Percentiles rank a stretch among this genome's conserved stretches.
phyloP scores from a whole-genome alignment of 2,888 invertebrate species.

The Vesta saturnalis region DNA sequence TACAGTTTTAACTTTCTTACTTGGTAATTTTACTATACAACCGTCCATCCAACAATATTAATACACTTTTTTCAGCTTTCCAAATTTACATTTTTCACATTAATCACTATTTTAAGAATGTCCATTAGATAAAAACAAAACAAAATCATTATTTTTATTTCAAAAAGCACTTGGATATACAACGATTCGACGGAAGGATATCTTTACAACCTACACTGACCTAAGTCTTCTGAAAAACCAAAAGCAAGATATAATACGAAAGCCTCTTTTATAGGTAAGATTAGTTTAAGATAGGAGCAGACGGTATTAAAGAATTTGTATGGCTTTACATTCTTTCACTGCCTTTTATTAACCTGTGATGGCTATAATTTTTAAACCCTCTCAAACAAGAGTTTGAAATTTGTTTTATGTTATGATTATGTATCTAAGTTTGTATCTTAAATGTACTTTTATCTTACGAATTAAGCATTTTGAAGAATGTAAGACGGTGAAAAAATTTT shows the following conservation, averaged over 20 bases:
- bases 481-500: no score
- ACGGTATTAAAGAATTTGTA: constrained; percentile 28
- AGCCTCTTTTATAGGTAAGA: constrained; percentile 17
- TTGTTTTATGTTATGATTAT: no score
- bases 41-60: no score
- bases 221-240: constrained; percentile 18
- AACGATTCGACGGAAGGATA: constrained; percentile 19
- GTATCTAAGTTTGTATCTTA: no score
- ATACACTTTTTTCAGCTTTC: no score
- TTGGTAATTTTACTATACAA: not conserved
- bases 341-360: constrained; percentile 1
- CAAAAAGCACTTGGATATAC: constrained; percentile 16
- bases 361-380: not conserved
- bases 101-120: not conserved
- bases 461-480: no score
- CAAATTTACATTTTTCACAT: no score
- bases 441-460: no score
- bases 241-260: constrained; percentile 25
- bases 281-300: constrained; percentile 24
- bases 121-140: not conserved
- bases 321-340: constrained; percentile 20
- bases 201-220: constrained; percentile 25
- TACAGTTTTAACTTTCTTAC: not conserved
- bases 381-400: no score
- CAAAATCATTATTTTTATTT: constrained; percentile 11